Percentiles rank a stretch among this genome's conserved stretches.
Evolutionary conservation across 2,113 vertebrate genomes (phyloP).

Genomic region (Apaloderma vittatum): DNA sequence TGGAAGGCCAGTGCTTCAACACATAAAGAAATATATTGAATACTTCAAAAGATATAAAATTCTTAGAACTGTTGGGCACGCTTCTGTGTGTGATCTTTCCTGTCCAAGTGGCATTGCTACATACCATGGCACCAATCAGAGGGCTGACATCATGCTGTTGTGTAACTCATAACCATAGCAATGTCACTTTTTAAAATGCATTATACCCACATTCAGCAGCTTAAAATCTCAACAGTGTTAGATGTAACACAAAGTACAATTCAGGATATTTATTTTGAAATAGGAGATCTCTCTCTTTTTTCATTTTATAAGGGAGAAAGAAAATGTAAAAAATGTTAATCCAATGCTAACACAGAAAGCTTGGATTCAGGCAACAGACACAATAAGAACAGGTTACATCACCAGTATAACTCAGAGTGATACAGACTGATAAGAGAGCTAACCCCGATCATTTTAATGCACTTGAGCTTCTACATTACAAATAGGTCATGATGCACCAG

Average conservation of each 20-base stretch:
- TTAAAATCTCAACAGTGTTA: slow-evolving; percentile 46
- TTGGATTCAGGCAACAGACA: not conserved
- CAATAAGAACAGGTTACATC: not conserved
- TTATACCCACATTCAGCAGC: slow-evolving; percentile 41
- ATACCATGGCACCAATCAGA: slow-evolving; percentile 67
- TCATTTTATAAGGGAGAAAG: slow-evolving; percentile 34
- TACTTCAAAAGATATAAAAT: slow-evolving; percentile 79
- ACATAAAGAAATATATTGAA: slow-evolving; percentile 74
- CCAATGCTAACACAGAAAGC: slow-evolving; percentile 35
- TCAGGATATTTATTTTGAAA: slow-evolving; percentile 60
- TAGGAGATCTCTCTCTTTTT: not conserved
- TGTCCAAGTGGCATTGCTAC: slow-evolving; percentile 81
- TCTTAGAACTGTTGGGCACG: slow-evolving; percentile 81
- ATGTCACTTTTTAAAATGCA: slow-evolving; percentile 60
- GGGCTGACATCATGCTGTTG: slow-evolving; percentile 76
- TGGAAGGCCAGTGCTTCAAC: slow-evolving; percentile 58
- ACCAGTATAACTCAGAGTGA: not conserved
- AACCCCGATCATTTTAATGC: not conserved
- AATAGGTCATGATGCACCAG: not conserved
- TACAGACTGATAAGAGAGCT: not conserved
- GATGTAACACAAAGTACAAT: slow-evolving; percentile 43
- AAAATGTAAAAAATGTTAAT: slow-evolving; percentile 52
- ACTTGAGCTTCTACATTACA: not conserved
- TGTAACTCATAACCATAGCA: slow-evolving; percentile 72
- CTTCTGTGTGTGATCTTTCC: slow-evolving; percentile 67